These are phyloP conservation scores for Mareca penelope DNA, from an alignment of 2,797 vertebrate genomes.

Conservation along the genomic window DNA sequence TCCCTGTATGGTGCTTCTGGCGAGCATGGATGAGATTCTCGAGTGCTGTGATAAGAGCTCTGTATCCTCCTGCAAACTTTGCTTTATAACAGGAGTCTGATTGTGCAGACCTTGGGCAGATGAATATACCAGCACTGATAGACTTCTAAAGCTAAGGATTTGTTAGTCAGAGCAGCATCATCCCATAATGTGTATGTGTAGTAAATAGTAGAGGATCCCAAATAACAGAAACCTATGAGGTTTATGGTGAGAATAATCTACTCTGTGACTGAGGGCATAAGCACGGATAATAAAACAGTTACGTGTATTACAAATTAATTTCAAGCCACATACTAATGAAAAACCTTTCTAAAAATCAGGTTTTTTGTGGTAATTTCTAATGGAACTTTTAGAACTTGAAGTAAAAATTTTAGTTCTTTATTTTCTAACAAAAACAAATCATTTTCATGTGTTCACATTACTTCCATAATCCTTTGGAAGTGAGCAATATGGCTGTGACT, in stretches of 20 bases:
- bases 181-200: fast-evolving
- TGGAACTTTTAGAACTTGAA: not conserved
- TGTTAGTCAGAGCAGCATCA: not conserved
- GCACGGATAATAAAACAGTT: not conserved
- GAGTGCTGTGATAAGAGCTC: not conserved
- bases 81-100: not conserved
- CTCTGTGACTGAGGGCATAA: not conserved
- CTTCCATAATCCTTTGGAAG: not conserved
- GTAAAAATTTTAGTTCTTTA: slow-evolving; percentile 26
- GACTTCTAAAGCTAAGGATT: not conserved
- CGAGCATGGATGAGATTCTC: fast-evolving
- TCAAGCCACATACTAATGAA: not conserved
- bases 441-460: not conserved
- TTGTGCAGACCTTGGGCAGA: not conserved
- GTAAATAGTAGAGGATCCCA: not conserved
- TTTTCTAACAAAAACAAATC: slow-evolving; percentile 46
- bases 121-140: fast-evolving
- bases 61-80: fast-evolving
- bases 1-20: fast-evolving
- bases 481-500: fast-evolving
- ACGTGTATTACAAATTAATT: not conserved
- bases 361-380: slow-evolving; percentile 38
- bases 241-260: not conserved
- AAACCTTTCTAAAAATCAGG: not conserved
- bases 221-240: fast-evolving